Evolutionary conservation across 2,888 invertebrate species (phyloP), one percentile per base, ranked within the genome.

Genomic region (Fragum whitleyi): DNA sequence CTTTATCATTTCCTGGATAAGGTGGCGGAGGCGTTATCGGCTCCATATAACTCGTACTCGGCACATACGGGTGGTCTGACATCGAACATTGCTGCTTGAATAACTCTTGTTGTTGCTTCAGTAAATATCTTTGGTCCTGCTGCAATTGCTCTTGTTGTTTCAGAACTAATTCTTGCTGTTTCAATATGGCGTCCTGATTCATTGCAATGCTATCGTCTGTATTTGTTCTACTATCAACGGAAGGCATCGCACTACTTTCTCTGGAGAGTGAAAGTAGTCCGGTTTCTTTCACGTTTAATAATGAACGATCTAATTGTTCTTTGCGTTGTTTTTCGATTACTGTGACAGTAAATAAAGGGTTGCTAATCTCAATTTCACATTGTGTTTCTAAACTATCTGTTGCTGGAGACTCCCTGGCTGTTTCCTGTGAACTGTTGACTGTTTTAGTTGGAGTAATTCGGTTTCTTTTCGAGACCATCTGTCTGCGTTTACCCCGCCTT

Each of bases 71-170:
- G 26, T 28, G 26, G 14, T 19, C 26, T 23, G 57, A 28, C 28
- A 57, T 26, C 14, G 26, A 23, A 19, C 28, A 36, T 57, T 75
- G 80, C 19, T 53, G 51, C 23, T 53, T 32, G 16, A 74, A 51
- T 26, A 77, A 28, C 47, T 74, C 47, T 28, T 55, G 42, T 59
- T 82, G 82, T 59, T 77, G 53, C 23, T 76, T 65, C 14, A 70
- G 16, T 14, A 82, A 47, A 42, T 77, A 26, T 23, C 62, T 67
- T 61, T 81, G 82, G 36, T 79, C 59, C 57, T 53, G 32, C 29
- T 73, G 76, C 23, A 83, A n/a, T 70, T 74, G 59, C 42, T 74
- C 74, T 53, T 79, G 79, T 21, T 77, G 57, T 55, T 70, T 23
- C 7, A 57, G 57, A 23, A 57, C 28, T 26, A 57, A 16, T n/a